A percentile compares a stretch with the other conserved stretches of the same genome.
phyloP scores from a whole-genome alignment of 1,140 invertebrate genomes.

The Nasonia giraulti region DNA sequence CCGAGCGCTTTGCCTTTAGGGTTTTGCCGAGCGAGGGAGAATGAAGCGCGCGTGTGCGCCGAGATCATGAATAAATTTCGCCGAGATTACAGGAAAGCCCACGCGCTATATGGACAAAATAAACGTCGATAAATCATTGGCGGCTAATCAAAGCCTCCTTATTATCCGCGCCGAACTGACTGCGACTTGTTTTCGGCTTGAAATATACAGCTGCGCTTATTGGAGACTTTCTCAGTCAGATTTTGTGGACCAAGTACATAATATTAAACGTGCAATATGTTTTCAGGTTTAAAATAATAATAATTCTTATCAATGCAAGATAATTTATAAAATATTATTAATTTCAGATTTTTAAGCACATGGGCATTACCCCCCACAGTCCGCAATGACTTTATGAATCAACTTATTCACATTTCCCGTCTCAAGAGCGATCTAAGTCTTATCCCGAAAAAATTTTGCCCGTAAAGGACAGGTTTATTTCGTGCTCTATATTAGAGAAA shows the following conservation, averaged over 20 bases:
- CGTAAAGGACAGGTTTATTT: neutral
- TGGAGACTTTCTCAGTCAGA: slow-evolving; percentile 28
- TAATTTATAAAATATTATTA: too few species aligned
- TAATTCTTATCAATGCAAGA: too few species aligned
- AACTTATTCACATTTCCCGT: too few species aligned
- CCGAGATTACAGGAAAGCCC: slow-evolving; percentile 44
- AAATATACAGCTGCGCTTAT: slow-evolving; percentile 38
- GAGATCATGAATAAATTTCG: slow-evolving; percentile 49
- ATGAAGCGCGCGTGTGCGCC: neutral
- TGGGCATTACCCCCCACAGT: too few species aligned
- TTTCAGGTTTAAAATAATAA: too few species aligned
- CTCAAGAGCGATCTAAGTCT: neutral
- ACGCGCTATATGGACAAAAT: slow-evolving; percentile 37
- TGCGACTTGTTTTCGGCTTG: slow-evolving; percentile 29
- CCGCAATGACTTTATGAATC: too few species aligned
- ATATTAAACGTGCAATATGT: too few species aligned
- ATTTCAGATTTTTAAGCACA: too few species aligned
- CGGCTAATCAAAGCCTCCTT: slow-evolving; percentile 44
- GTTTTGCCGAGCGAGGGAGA: neutral
- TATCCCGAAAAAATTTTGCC: neutral
- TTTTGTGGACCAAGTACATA: neutral
- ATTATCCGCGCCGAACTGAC: slow-evolving; percentile 19
- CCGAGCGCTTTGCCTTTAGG: neutral
- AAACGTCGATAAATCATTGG: slow-evolving; percentile 47
- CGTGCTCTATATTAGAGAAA: slow-evolving; percentile 7